phyloP scores from a whole-genome alignment of 1,140 invertebrate genomes.

The Drosophila baimaii region DNA sequence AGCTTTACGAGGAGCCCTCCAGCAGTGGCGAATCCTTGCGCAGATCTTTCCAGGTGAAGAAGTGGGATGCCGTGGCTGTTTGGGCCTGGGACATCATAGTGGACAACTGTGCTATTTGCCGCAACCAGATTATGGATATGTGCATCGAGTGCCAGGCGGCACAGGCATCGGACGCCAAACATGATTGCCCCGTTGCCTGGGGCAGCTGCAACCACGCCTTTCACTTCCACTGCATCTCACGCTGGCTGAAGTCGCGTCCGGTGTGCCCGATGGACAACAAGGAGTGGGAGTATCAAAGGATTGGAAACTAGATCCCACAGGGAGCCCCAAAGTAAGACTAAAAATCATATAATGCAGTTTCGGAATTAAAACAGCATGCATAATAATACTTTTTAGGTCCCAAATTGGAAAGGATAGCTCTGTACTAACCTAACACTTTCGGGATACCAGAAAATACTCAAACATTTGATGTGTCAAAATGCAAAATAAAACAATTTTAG shows the following conservation, averaged over 20 bases:
- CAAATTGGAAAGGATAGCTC: too few relatives aligned
- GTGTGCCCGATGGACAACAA: constrained; percentile 99
- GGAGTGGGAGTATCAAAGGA: constrained; percentile 99
- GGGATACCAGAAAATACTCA: background rate
- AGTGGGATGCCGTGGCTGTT: constrained; percentile 99
- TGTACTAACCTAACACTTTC: too few relatives aligned
- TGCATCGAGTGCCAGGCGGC: constrained; percentile 99
- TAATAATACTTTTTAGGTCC: background rate
- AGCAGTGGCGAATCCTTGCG: constrained; percentile 93
- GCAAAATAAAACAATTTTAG: too few relatives aligned
- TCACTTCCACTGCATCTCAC: constrained; percentile 99
- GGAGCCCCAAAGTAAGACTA: background rate
- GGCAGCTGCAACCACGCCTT: constrained; percentile 99
- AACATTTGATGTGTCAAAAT: too few relatives aligned
- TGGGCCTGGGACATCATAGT: constrained; percentile 99
- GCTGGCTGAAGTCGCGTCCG: constrained; percentile 99
- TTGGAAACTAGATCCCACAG: constrained; percentile 70
- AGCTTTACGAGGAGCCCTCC: constrained; percentile 92
- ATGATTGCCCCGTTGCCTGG: constrained; percentile 99
- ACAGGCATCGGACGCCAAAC: constrained; percentile 97
- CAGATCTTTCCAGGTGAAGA: constrained; percentile 97
- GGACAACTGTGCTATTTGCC: constrained; percentile 99
- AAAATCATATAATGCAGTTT: too few relatives aligned
- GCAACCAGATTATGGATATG: constrained; percentile 99
- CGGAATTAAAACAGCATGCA: background rate